A percentile compares a stretch with the other conserved stretches of the same genome.
phyloP scores from a whole-genome alignment of 2,113 vertebrate genomes.

The Osmerus mordax region DNA sequence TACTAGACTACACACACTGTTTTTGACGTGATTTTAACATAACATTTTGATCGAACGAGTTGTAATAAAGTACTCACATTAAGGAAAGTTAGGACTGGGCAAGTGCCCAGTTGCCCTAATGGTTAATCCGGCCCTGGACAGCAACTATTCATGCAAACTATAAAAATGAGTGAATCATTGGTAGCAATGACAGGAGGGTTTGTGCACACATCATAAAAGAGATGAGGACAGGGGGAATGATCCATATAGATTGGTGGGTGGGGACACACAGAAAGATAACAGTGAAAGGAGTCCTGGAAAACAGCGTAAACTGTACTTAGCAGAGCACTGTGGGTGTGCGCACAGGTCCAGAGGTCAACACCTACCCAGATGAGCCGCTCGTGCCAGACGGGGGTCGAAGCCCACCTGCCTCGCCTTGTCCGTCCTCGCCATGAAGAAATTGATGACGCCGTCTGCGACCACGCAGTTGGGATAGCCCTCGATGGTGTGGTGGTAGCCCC shows the following conservation, averaged over 20 bases:
- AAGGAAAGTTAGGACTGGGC: too few relatives aligned
- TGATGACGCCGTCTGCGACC: slow-evolving; percentile 84
- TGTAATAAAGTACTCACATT: too few relatives aligned
- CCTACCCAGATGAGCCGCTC: slow-evolving; percentile 82
- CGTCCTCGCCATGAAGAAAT: slow-evolving; percentile 88
- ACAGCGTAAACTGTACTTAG: neutral
- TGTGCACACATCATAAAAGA: neutral
- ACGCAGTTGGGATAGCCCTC: slow-evolving; percentile 84
- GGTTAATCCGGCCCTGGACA: neutral
- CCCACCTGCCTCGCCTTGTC: slow-evolving; percentile 82
- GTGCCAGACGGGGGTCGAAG: slow-evolving; percentile 81
- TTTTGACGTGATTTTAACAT: too few relatives aligned
- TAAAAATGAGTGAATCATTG: too few relatives aligned
- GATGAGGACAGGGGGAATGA: neutral
- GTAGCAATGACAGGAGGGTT: too few relatives aligned
- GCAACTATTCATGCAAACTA: neutral
- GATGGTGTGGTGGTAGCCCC: slow-evolving; percentile 79
- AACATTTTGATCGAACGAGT: too few relatives aligned
- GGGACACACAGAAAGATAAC: too few relatives aligned
- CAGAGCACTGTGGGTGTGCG: neutral
- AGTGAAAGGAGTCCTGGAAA: too few relatives aligned
- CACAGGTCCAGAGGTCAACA: neutral
- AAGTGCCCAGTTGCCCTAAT: too few relatives aligned
- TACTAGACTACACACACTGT: too few relatives aligned
- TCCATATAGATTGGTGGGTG: too few relatives aligned